Base-by-base conservation (phyloP, 2,113 vertebrate species). In the Hucho hucho region DNA sequence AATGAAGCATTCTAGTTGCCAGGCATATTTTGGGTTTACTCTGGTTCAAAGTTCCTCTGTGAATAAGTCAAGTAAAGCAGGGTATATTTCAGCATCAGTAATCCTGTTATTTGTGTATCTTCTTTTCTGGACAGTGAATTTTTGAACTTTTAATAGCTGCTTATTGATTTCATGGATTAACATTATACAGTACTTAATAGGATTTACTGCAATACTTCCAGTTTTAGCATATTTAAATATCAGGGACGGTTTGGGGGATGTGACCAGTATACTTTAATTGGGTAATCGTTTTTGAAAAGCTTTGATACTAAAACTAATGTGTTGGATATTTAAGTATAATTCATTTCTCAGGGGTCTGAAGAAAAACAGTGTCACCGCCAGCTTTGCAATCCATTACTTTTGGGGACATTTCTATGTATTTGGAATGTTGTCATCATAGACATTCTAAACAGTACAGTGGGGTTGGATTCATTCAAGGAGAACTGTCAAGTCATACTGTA, bases 111-210 rank as follows among this genome's bases (percentile, higher is more conserved):
- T 83, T 78, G 11, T 77, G 81, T 46, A 70, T 89, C 79, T 81
- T 85, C 79, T 74, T 83, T 71, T 79, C 69, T 75, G 72, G 29
- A 75, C 77, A 82, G 72, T 79, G 73, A 74, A 77, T 84, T 83
- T 89, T 73, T 74, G 43, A 88, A 89, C 81, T 87, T 80, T 83
- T 87, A 89, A 89, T 90, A 89, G 85, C 83, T 85, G 71, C 79
- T 87, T 83, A 87, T 84, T 89, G 80, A 81, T 84, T 89, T 85
- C 79, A 87, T 87, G 87, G 87, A 92, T 91, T 90, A 92, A 74
- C 79, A 85, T 74, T 79, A 79, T 79, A 82, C 77, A 73, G 70
- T 83, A 82, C 79, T 74, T 91, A 91, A 92, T 83, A 88, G 90
- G 90, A 92, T 91, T 91, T 87, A 18, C 24, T 65, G 66, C 67